phyloP scores from a whole-genome alignment of 2,888 invertebrate genomes.

The Chloroclysta siterata region DNA sequence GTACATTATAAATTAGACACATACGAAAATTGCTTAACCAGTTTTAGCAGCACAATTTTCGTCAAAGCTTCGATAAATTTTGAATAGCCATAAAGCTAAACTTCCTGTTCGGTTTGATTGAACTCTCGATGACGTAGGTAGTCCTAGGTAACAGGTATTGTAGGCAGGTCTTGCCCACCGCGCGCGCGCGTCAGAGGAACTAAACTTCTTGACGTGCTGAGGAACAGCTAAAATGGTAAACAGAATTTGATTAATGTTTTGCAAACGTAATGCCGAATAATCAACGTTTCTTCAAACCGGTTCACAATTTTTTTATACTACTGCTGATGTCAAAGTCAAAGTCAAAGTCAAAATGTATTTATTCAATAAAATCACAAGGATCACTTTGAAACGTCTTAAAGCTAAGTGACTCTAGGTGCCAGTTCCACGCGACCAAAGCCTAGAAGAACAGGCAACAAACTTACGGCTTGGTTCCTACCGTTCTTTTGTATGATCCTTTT shows the following conservation, averaged over 20 bases:
- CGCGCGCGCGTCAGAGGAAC: conserved; percentile 16
- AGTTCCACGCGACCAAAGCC: too few relatives aligned
- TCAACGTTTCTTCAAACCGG: background rate
- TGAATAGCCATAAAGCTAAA: background rate
- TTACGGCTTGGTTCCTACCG: too few relatives aligned
- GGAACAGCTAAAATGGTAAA: background rate
- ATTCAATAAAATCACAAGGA: too few relatives aligned
- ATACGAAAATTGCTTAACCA: conserved; percentile 6
- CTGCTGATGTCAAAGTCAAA: too few relatives aligned
- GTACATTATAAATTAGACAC: background rate
- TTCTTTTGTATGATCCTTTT: too few relatives aligned
- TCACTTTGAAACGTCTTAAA: too few relatives aligned
- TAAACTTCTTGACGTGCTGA: background rate
- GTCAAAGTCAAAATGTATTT: too few relatives aligned
- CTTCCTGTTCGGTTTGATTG: conserved; percentile 12
- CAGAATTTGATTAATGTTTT: background rate
- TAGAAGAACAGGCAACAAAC: too few relatives aligned
- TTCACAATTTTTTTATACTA: background rate
- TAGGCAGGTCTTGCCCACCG: conserved; percentile 1
- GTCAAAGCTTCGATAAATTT: conserved; percentile 8
- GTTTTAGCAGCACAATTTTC: conserved; percentile 1
- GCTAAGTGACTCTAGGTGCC: too few relatives aligned
- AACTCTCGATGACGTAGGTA: background rate
- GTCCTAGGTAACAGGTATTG: background rate
- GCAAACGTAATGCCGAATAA: background rate